These are phyloP conservation scores for Halocynthia roretzi DNA, from an alignment of 23 tunicate genomes.

Conservation along the genomic window DNA sequence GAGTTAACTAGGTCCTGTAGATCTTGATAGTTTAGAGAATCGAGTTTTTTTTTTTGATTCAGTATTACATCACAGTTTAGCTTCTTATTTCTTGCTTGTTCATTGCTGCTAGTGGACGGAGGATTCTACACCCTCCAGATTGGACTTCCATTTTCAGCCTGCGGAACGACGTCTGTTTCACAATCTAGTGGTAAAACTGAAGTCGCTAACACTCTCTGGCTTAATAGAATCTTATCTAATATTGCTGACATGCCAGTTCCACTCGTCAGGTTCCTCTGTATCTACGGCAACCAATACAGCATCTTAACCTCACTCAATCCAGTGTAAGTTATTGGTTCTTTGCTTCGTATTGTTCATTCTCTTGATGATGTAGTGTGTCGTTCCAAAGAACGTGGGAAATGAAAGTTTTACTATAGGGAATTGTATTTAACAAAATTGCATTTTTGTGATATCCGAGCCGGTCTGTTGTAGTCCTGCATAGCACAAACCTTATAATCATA, in stretches of 20 bases:
- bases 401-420: too few relatives aligned
- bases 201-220: constrained; percentile 2
- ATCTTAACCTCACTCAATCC: constrained; percentile 13
- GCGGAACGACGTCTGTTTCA: background rate
- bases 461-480: too few relatives aligned
- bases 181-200: background rate
- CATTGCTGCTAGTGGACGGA: background rate
- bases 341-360: too few relatives aligned
- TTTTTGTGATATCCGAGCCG: too few relatives aligned
- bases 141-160: constrained; percentile 10
- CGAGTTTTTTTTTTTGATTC: too few relatives aligned
- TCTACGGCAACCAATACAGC: constrained; percentile 5
- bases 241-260: constrained; percentile 22
- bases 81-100: background rate
- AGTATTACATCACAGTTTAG: too few relatives aligned
- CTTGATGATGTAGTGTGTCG: too few relatives aligned
- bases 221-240: background rate
- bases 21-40: too few relatives aligned
- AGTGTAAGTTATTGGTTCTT: background rate
- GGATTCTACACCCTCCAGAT: constrained; percentile 6
- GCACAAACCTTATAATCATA: too few relatives aligned
- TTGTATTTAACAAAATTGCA: too few relatives aligned
- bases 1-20: too few relatives aligned
- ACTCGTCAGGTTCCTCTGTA: constrained; percentile 1
- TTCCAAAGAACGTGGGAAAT: too few relatives aligned